phyloP scores from a whole-genome alignment of 1,140 invertebrate species.

The Drosophila athabasca region DNA sequence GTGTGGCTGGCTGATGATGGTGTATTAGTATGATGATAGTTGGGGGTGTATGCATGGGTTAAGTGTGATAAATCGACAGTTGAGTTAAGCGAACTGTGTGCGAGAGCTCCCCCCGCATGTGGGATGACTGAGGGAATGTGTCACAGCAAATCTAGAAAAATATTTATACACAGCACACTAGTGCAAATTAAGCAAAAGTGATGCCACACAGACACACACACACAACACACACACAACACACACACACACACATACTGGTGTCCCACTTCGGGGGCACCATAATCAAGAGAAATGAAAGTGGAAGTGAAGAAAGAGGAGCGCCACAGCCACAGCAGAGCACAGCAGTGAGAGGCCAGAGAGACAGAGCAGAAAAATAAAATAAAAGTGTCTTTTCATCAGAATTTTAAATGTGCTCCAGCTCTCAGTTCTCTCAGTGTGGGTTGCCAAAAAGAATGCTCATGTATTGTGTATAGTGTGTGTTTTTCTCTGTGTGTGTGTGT shows the following conservation, averaged over 20 bases:
- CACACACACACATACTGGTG: too few relatives aligned
- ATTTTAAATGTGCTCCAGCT: slow-evolving; percentile 67
- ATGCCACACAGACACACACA: slow-evolving; percentile 21
- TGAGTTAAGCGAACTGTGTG: slow-evolving; percentile 70
- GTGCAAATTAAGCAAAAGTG: slow-evolving; percentile 32
- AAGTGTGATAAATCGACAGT: slow-evolving; percentile 82
- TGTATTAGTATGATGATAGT: slow-evolving; percentile 1
- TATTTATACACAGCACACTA: slow-evolving; percentile 37
- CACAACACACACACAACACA: slow-evolving; percentile 12
- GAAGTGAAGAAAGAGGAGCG: slow-evolving; percentile 5
- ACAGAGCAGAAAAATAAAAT: slow-evolving; percentile 46
- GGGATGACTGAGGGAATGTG: slow-evolving; percentile 4
- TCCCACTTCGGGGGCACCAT: slow-evolving; percentile 32
- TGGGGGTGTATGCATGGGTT: slow-evolving; percentile 39
- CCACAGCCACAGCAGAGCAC: not conserved
- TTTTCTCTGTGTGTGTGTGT: slow-evolving; percentile 26
- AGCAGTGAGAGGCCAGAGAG: slow-evolving; percentile 9
- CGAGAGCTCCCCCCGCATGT: slow-evolving; percentile 6
- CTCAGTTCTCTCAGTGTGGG: slow-evolving; percentile 30
- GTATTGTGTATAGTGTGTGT: slow-evolving; percentile 3
- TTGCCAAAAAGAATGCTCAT: slow-evolving; percentile 42
- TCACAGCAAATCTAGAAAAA: slow-evolving; percentile 33
- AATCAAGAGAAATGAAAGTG: slow-evolving; percentile 31
- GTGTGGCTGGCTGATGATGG: slow-evolving; percentile 11
- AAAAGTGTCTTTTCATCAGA: slow-evolving; percentile 81